These are phyloP conservation scores for Dromiciops gliroides DNA, from an alignment of 2,113 vertebrate genomes.

Conservation along the genomic window DNA sequence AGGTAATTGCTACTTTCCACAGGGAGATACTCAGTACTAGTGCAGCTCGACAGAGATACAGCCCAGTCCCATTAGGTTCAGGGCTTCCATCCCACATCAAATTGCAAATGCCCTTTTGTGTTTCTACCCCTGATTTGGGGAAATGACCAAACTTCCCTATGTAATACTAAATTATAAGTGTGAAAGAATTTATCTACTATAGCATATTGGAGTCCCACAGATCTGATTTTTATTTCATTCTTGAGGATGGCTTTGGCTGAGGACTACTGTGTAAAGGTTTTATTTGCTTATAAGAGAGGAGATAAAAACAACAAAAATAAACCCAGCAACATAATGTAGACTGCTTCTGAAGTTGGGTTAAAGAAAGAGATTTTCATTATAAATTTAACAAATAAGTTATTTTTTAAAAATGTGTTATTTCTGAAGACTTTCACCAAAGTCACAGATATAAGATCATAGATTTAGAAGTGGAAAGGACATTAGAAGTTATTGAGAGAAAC, in stretches of 20 bases:
- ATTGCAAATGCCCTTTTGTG: conserved; percentile 61
- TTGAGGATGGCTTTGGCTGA: conserved; percentile 8
- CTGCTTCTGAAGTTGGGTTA: background rate
- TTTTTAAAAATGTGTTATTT: background rate
- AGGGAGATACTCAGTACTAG: conserved; percentile 81
- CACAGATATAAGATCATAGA: background rate
- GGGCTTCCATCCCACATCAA: conserved; percentile 60
- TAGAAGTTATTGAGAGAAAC: background rate
- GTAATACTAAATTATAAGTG: conserved; percentile 42
- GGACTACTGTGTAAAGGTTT: background rate
- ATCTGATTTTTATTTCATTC: background rate
- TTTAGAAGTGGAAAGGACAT: background rate
- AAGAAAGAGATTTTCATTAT: background rate
- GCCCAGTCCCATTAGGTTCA: conserved; percentile 74
- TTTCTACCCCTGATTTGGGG: background rate
- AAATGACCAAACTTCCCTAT: background rate
- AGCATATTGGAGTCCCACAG: conserved; percentile 15
- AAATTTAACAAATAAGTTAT: background rate
- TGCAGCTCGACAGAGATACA: conserved; percentile 76
- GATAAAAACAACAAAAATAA: background rate
- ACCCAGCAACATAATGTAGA: background rate
- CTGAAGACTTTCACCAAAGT: background rate
- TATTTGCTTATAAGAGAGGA: background rate
- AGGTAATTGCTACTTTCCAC: conserved; percentile 91
- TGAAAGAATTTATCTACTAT: conserved; percentile 8